Base-by-base conservation (phyloP, 2,113 vertebrate species). In the Epinephelus cyanopodus region DNA sequence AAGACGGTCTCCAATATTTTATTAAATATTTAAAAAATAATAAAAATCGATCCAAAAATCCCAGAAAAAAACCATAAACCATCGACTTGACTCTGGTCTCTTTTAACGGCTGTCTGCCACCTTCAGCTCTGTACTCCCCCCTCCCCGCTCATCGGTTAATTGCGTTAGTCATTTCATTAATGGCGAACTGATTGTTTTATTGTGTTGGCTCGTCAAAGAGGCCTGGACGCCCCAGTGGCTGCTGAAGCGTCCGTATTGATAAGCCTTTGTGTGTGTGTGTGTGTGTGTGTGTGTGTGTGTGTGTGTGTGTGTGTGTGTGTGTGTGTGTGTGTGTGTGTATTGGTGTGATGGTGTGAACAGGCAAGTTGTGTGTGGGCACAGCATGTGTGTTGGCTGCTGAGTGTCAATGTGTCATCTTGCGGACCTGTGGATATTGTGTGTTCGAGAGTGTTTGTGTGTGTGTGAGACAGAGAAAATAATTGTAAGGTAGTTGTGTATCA, bases 101-200 rank as follows among this genome's bases (percentile, higher is more conserved):
- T 60, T 50, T 6, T 52, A 64, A 73, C 53, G 4, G 23, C 47
- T 52, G 50, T 50, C 74, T 61, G 37, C 64, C 58, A 79, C 64
- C 77, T 61, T 61, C 77, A 66, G 69, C 74, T 64, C 39, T 13
- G 27, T 47, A 11, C 54, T 2, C 50, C 11, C 11, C 14, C n/a
- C 47, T 19, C 72, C 47, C 64, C 80, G 14, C 67, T 83, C 75
- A 74, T 81, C 39, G 65, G 89, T 89, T 93, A 93, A 94, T 95
- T 93, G 92, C 67, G 86, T 93, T 90, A 88, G 84, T 92, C 85
- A 72, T 94, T 93, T 92, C 87, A 92, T 95, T 94, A 95, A 93
- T 92, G 93, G 91, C 77, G 67, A 87, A 65, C 83, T 94, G 93
- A 93, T 94, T 95, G 92, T 92, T 94, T 94, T 93, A 93, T 94